Percentiles rank a stretch among this genome's conserved stretches.
phyloP scores from a whole-genome alignment of 2,888 invertebrate species.

The Abrostola tripartita region DNA sequence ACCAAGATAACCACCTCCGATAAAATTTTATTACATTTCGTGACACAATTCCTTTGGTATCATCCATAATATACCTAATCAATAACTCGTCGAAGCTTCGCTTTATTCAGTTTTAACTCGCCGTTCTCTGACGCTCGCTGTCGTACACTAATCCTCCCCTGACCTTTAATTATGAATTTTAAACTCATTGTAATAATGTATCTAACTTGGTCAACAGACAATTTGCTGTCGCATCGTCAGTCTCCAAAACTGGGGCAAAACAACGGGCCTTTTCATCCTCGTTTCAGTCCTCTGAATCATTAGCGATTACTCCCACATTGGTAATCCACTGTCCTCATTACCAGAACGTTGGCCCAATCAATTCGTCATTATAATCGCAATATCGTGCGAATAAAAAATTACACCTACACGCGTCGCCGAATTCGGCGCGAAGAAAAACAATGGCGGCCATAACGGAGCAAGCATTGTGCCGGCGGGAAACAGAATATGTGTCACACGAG shows the following conservation, averaged over 20 bases:
- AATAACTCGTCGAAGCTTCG: slow-evolving; percentile 54
- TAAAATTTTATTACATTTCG: slow-evolving; percentile 75
- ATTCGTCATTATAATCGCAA: slow-evolving; percentile 83
- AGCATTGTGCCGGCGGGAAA: slow-evolving; percentile 50
- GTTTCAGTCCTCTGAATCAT: slow-evolving; percentile 76
- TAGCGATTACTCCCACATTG: slow-evolving; percentile 79
- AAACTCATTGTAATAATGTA: slow-evolving; percentile 59
- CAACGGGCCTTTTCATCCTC: slow-evolving; percentile 76
- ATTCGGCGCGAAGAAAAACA: slow-evolving; percentile 80
- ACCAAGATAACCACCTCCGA: slow-evolving; percentile 69
- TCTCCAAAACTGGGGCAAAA: slow-evolving; percentile 68
- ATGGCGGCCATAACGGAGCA: slow-evolving; percentile 79
- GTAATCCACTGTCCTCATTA: slow-evolving; percentile 76
- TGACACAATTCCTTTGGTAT: slow-evolving; percentile 70
- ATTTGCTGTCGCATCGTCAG: slow-evolving; percentile 52
- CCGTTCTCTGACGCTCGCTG: slow-evolving; percentile 6
- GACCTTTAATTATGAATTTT: slow-evolving; percentile 62
- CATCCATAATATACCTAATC: slow-evolving; percentile 57
- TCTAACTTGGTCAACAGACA: slow-evolving; percentile 64
- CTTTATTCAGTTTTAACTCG: slow-evolving; percentile 28
- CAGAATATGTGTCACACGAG: slow-evolving; percentile 65
- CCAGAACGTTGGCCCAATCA: slow-evolving; percentile 79
- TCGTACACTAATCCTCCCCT: slow-evolving; percentile 48
- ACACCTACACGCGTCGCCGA: slow-evolving; percentile 76
- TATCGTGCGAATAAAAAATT: slow-evolving; percentile 79